A percentile compares a stretch with the other conserved stretches of the same genome.
Evolutionary conservation across 1,140 invertebrate species (phyloP).

Genomic region (Lordiphosa stackelbergi): DNA sequence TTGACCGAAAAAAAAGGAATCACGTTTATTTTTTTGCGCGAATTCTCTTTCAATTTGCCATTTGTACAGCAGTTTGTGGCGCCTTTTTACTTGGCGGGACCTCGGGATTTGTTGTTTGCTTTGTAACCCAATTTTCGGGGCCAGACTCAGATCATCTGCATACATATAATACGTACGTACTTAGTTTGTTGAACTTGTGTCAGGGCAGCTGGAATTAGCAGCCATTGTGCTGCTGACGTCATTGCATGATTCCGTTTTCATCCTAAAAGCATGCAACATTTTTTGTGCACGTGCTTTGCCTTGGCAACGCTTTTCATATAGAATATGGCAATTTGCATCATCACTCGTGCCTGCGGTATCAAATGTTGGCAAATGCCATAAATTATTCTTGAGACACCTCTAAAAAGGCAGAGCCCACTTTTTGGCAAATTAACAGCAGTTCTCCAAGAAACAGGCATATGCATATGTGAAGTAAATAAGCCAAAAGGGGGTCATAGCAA

Average conservation of each 20-base stretch:
- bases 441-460: too few species aligned
- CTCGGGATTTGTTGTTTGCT: conserved; percentile 49
- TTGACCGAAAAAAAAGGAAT: conserved; percentile 36
- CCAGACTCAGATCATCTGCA: background rate
- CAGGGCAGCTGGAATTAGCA: background rate
- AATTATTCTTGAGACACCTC: too few species aligned
- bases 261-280: conserved; percentile 38
- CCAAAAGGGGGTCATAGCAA: too few species aligned
- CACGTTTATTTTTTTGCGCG: conserved; percentile 24
- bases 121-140: conserved; percentile 62
- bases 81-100: conserved; percentile 24
- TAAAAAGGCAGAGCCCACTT: too few species aligned
- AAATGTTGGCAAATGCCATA: conserved; percentile 20
- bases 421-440: too few species aligned
- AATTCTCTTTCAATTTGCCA: conserved; percentile 32
- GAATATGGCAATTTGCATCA: conserved; percentile 43
- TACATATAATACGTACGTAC: too few species aligned
- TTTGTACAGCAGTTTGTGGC: conserved; percentile 33
- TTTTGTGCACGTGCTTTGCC: conserved; percentile 19
- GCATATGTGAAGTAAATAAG: too few species aligned
- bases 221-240: conserved; percentile 52
- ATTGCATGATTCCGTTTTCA: conserved; percentile 16
- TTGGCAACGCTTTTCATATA: conserved; percentile 1
- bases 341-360: conserved; percentile 38
- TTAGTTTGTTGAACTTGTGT: conserved; percentile 3